Evolutionary conservation across 2,888 invertebrate species (phyloP), one percentile per base, ranked within the genome.

Genomic region (Pollenia labialis): DNA sequence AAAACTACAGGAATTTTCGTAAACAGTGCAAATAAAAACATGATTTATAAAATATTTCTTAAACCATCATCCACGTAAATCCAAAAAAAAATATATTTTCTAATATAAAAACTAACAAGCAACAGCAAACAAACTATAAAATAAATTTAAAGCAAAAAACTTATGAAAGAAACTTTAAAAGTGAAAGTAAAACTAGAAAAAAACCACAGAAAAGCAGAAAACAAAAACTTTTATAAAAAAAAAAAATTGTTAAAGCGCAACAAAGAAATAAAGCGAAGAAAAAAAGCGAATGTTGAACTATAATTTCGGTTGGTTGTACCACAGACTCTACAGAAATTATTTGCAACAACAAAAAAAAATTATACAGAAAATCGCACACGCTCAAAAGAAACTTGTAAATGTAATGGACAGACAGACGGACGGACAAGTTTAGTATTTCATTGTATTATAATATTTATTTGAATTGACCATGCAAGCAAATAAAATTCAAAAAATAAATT

Each of bases 231-330:
- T 18, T 58, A 10, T 10, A 44, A 50, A 42, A 64, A 79, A 62
- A 85, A 79, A 62, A 85, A 82, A 79, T 50, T 75, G 80, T 71
- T 82, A 80, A 86, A 86, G 82, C 82, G 79, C 85, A 82, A 80
- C 82, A 82, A 68, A 74, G 81, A 82, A 85, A 76, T 23, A 79
- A 74, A 58, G 50, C 48, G 48, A 77, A 62, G 9, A 50, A 64
- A 58, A 75, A 52, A 54, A 76, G 12, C 40, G 68, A 79, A 50
- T 69, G 69, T 69, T 79, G 58, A 69, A 69, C 79, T 52, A 79
- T 79, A 69, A 69, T 11, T 54, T 18, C 9, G 4, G 18, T 11
- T 18, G 23, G 16, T 6, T 44, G 64, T 42, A 60, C 64, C 16
- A 64, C 18, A 54, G 44, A 64, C 62, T 18, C 10, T 18, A 56